Evolutionary conservation across 2,888 invertebrate species (phyloP).

Genomic region (Brachynemurus nebulosus): DNA sequence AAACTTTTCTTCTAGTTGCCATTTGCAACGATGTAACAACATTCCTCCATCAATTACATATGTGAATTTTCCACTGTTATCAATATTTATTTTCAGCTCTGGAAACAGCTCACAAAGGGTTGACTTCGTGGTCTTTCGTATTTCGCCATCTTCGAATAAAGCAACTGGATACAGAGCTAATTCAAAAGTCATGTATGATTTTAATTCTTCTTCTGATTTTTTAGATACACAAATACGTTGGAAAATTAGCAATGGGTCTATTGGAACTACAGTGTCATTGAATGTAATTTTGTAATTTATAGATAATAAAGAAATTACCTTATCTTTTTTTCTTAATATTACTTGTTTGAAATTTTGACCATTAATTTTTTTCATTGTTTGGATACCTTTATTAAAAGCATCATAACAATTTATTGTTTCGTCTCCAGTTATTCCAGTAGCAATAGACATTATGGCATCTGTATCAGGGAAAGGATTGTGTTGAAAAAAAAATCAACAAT

Average conservation of each 20-base stretch:
- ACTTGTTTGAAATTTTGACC: conserved; percentile 6
- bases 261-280: conserved; percentile 10
- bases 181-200: conserved; percentile 11
- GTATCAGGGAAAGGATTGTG: conserved; percentile 14
- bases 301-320: conserved; percentile 8
- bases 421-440: conserved; percentile 14
- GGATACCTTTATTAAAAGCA: conserved; percentile 13
- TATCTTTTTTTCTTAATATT: conserved; percentile 10
- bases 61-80: conserved; percentile 8
- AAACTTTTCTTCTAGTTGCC: background rate
- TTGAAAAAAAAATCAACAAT: conserved; percentile 12
- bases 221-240: conserved; percentile 10
- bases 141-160: conserved; percentile 1
- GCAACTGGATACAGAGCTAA: conserved; percentile 12
- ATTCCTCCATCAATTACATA: conserved; percentile 12
- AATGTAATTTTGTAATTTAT: too few relatives aligned
- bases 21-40: conserved; percentile 6
- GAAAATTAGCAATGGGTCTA: conserved; percentile 14
- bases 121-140: conserved; percentile 11
- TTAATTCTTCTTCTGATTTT: conserved; percentile 14
- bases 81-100: too few relatives aligned
- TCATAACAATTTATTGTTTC: conserved; percentile 13
- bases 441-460: conserved; percentile 14
- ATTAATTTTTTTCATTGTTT: conserved; percentile 9
- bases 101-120: conserved; percentile 14